Base-by-base conservation (phyloP, 2,113 vertebrate genomes). In the Ageneiosus marmoratus region DNA sequence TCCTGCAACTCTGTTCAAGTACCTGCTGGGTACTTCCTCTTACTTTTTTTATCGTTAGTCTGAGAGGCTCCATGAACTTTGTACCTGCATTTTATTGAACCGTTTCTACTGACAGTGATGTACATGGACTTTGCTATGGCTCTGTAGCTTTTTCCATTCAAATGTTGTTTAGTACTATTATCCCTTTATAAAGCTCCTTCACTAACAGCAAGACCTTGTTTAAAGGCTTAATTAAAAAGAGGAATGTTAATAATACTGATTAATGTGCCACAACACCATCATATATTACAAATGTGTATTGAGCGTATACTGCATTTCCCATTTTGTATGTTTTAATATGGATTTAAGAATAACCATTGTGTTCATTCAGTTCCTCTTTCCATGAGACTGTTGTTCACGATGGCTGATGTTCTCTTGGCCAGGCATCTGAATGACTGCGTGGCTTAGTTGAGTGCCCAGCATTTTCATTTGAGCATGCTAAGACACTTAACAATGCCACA, bases 371-470 rank as follows among this genome's bases (percentile, higher is more conserved):
- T 41, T 48, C 46, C 37, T 34, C 78, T 80, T 80, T 62, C 65
- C 46, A 37, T 44, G 3, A 56, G 20, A 37, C 67, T 20, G 37
- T 41, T 41, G 37, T 41, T 41, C 37, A 2, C 5, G 37, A 41
- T 41, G 4, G 41, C 34, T 46, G 15, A 44, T 13, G 50, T 41
- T 56, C 51, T 44, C 24, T 46, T 55, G 24, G 46, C 9, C 27
- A 70, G 53, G 50, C n/a, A 58, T 56, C 24, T 18, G 51, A 22
- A 48, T 32, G 65, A 70, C 79, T 55, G 65, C 22, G 65, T 69
- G 65, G 69, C 80, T 55, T 51, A 29, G 80, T 69, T 13, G 29
- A 56, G 34, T 48, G 67, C 37, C 51, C 67, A 60, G 37, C 37
- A 46, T 60, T 72, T 72, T 73, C 18, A 58, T 41, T 58, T 15